Evolutionary conservation across 2,888 invertebrate species (phyloP).

Genomic region (Nebria brevicollis): DNA sequence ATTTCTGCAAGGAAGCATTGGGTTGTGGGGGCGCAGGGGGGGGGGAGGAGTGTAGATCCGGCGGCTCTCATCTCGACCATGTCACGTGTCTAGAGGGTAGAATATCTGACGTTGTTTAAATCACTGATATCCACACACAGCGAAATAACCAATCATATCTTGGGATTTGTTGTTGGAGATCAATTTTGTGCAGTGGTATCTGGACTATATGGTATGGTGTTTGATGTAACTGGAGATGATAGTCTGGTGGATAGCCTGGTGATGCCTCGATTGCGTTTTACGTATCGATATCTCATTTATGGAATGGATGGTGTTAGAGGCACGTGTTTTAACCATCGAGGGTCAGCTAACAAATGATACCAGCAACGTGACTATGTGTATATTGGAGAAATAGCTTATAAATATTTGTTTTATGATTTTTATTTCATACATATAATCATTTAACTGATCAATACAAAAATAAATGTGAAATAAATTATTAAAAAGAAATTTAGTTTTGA

Average conservation of each 20-base stretch:
- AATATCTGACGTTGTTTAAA: slow-evolving; percentile 38
- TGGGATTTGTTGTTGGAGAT: slow-evolving; percentile 19
- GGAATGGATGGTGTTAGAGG: background rate
- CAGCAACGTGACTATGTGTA: background rate
- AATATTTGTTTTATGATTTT: background rate
- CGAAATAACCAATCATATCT: slow-evolving; percentile 41
- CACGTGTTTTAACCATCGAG: slow-evolving; percentile 9
- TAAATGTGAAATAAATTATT: too few relatives aligned
- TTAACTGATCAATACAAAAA: too few relatives aligned
- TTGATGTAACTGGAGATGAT: slow-evolving; percentile 1
- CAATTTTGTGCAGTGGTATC: background rate
- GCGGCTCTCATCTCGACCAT: background rate
- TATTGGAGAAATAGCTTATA: background rate
- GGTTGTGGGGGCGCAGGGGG: background rate
- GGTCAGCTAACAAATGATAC: background rate
- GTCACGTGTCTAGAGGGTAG: slow-evolving; percentile 32
- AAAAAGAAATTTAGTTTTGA: too few relatives aligned
- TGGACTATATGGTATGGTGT: background rate
- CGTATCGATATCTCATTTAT: background rate
- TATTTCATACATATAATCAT: too few relatives aligned
- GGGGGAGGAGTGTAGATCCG: background rate
- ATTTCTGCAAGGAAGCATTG: background rate
- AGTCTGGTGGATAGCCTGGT: background rate
- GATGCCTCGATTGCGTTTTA: background rate
- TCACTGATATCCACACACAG: slow-evolving; percentile 33